Evolutionary conservation across 2,797 vertebrate species (phyloP), one percentile per base, ranked within the genome.

Genomic region (Acipenser transmontanus): DNA sequence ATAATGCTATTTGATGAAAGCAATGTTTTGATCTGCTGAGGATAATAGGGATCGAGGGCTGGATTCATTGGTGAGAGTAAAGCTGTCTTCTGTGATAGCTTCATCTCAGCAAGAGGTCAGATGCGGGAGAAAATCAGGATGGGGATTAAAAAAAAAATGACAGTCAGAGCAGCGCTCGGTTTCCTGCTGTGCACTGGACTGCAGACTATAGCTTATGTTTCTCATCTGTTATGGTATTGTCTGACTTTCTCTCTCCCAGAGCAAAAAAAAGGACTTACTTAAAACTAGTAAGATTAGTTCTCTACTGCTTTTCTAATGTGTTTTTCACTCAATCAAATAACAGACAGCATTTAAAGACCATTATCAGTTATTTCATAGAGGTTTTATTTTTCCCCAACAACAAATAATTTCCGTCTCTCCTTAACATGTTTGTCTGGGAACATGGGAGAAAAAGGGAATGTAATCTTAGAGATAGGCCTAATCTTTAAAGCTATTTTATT

Each of bases 71-170:
- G 88, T 90, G 89, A 92, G 90, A 94, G 94, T 91, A 92, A 96
- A 95, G 93, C 94, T 96, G 94, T 95, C 94, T 91, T 94, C 91
- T 86, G 90, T 97, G 94, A 98, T 98, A 98, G 97, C 94, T 95
- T 95, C 93, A 95, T 95, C 95, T 84, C 96, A 86, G 93, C 96
- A 95, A 96, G 96, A 91, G 94, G 95, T 93, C 92, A 87, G 89
- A 91, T 86, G 85, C 83, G 79, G 83, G 87, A 85, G 89, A 93
- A 94, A 95, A 94, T 93, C 90, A 90, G 91, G 93, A 92, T 90
- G 88, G 89, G 92, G 93, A 92, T 95, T 94, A 93, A 88, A 90
- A 92, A 92, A 17, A 17, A 92, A 89, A 91, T 90, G 90, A 93
- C 93, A 90, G 93, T 93, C 87, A 88, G 93, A 93, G 90, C 90